Conservation (phyloP, 1,140 invertebrate species). For the Pantala flavescens region DNA sequence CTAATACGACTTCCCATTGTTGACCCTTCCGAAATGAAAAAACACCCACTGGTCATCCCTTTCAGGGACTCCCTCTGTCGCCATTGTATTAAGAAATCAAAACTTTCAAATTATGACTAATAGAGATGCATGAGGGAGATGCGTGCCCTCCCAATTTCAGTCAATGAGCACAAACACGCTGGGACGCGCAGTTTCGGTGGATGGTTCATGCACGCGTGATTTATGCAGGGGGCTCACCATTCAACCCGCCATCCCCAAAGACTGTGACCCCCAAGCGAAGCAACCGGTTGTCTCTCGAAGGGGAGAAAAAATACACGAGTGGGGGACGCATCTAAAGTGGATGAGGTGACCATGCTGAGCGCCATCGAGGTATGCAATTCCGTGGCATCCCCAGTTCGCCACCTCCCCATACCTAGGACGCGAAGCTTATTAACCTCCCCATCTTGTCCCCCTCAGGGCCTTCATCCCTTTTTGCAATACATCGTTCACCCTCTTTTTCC, state of each 20-base stretch:
- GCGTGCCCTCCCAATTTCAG: too few relatives aligned
- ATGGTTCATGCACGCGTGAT: not conserved
- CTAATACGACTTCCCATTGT: too few relatives aligned
- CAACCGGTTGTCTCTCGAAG: not conserved
- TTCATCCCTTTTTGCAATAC: not conserved
- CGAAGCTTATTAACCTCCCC: not conserved
- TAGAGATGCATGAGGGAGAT: not conserved
- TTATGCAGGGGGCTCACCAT: not conserved
- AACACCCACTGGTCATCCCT: too few relatives aligned
- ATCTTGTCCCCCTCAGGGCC: not conserved
- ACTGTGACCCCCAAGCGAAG: not conserved
- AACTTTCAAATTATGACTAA: conserved; percentile 1
- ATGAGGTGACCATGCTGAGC: not conserved
- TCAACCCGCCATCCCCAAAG: not conserved
- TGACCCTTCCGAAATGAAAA: too few relatives aligned
- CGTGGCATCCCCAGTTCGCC: not conserved
- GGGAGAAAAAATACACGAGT: not conserved
- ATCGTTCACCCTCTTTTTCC: not conserved
- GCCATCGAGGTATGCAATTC: conserved; percentile 4
- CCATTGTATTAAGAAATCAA: not conserved
- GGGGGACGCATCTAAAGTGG: not conserved
- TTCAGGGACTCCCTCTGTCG: not conserved
- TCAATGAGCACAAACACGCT: not conserved
- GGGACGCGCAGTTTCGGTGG: not conserved
- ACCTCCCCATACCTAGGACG: not conserved